phyloP scores from a whole-genome alignment of 2,113 vertebrate genomes.

The Cyrtonyx montezumae region DNA sequence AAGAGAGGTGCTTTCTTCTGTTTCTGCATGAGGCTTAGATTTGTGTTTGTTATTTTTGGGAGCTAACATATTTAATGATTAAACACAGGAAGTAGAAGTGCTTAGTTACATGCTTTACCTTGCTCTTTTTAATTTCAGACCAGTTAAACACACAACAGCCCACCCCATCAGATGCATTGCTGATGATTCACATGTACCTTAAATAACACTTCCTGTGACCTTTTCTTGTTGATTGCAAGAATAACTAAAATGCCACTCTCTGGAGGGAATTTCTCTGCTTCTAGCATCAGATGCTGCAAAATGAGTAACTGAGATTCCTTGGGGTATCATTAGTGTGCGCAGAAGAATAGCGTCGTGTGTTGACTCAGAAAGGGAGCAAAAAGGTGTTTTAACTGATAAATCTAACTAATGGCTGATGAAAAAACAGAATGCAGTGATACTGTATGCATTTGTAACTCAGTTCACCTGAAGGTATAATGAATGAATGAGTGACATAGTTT shows the following conservation, averaged over 20 bases:
- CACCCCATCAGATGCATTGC: neutral
- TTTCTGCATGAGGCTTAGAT: neutral
- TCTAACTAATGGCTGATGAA: neutral
- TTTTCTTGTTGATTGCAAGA: constrained; percentile 12
- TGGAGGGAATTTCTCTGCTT: neutral
- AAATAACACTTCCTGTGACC: neutral
- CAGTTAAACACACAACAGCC: neutral
- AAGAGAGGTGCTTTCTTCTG: neutral
- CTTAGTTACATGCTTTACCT: neutral
- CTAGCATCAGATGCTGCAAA: constrained; percentile 23
- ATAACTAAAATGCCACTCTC: constrained; percentile 12
- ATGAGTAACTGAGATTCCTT: neutral
- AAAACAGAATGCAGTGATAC: neutral
- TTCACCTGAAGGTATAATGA: neutral
- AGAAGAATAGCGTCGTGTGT: neutral
- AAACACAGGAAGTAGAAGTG: neutral
- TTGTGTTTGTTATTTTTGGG: neutral
- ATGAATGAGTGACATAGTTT: neutral
- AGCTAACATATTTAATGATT: neutral
- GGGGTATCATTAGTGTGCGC: neutral
- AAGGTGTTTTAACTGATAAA: neutral
- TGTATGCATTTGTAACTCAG: neutral
- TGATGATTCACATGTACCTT: neutral
- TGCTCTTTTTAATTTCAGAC: neutral
- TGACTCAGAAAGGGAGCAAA: neutral